Base-by-base conservation (phyloP, 1,140 invertebrate genomes). In the Amyelois transitella region DNA sequence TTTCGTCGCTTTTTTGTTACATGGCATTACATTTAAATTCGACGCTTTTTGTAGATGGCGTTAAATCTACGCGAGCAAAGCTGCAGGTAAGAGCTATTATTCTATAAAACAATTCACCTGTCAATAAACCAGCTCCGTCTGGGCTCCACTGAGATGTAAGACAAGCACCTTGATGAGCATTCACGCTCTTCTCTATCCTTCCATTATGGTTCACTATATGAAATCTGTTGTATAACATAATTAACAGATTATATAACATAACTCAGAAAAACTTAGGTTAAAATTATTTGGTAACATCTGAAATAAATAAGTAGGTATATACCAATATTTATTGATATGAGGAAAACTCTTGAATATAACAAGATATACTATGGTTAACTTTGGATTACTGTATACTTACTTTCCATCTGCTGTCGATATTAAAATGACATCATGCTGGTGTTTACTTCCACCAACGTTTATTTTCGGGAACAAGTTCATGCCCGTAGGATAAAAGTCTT, bases 161-260 rank as follows among this genome's bases (percentile, higher is more conserved):
- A 51, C 96, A 94, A 12, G 97, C 96, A n/a, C 94, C 97, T 84
- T 94, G 94, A 81, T 99, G 98, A 43, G 96, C 98, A 48, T 95
- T 94, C 0, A 99, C 92, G 65, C 91, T 95, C 79, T 98, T 97
- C 82, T 99, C 98, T 55, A 98, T 94, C 38, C 97, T 91, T 6
- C 97, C 97, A 79, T 91, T 94, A 80, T 94, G 94, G 75, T 94
- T 96, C 1, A 99, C 89, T 47, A 99, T 92, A 77, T 97, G 93
- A 81, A 96, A 96, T 84, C 94, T 96, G 51, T 18, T n/a, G n/a
- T n/a, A n/a, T n/a, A n/a, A n/a, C n/a, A n/a, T n/a, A n/a, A n/a
- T n/a, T n/a, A n/a, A n/a, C n/a, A n/a, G n/a, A n/a, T n/a, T n/a
- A n/a, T n/a, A n/a, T n/a, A n/a, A n/a, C n/a, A n/a, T n/a, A n/a